Evolutionary conservation across 2,113 vertebrate species (phyloP), one percentile per base, ranked within the genome.

Genomic region (Edolisoma coerulescens): DNA sequence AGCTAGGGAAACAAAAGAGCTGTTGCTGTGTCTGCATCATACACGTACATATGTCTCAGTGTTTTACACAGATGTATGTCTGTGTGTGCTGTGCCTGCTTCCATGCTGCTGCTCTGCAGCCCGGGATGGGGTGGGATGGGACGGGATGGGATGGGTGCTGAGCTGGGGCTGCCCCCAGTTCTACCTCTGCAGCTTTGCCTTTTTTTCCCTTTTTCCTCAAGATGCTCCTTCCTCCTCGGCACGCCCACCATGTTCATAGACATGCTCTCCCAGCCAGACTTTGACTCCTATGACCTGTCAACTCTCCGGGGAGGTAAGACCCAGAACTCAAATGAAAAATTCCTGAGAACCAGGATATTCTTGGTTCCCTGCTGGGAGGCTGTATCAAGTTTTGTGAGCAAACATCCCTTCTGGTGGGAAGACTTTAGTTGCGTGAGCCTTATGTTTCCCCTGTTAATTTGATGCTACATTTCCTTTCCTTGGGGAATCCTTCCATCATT

Each of bases 241-340:
- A 99, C 99, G 0, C 99, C 99, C 6, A 99, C 99, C 57, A 99
- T 99, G 99, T 99, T 82, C 18, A 97, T 99, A 60, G 99, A 99
- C 84, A 98, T 99, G 94, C 54, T 99, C 37, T 97, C 91, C 78
- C 99, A 99, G 93, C 98, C 97, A 0, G 98, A 99, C 81, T 93
- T 98, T 45, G 84, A 93, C 82, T 98, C 98, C 90, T 98, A 98
- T 3, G 97, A 99, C 96, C 81, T 99, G 81, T 99, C 99, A 1
- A 79, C 97, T 57, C 59, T 99, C 19, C 54, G 82, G 30, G 94
- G 86, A 94, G 99, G 99, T 99, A 96, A 98, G 98, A 74, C 60
- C 49, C 39, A 75, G 39, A 63, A 50, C 35, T 60, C 52, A 68
- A 33, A 24, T 37, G 15, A 52, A 33, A 81, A 69, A 79, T 24